Percentiles rank a stretch among this genome's conserved stretches.
These are phyloP conservation scores for Isoperla grammatica DNA, from an alignment of 2,888 invertebrate species.

Conservation along the genomic window DNA sequence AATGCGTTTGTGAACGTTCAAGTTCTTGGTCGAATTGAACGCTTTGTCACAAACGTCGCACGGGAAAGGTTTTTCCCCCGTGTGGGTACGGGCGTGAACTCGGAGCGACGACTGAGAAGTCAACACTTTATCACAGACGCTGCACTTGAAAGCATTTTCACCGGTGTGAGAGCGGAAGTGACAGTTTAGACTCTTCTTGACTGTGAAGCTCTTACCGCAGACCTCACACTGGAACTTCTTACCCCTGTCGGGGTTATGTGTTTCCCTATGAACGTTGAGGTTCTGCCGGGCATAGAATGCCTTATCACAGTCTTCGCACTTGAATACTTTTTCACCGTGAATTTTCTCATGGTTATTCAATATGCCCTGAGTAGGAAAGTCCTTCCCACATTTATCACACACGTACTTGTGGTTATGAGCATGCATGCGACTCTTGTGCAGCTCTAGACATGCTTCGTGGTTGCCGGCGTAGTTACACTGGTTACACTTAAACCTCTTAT, in stretches of 20 bases:
- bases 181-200: slow-evolving; percentile 34
- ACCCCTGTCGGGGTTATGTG: slow-evolving; percentile 24
- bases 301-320: slow-evolving; percentile 25
- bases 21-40: slow-evolving; percentile 42
- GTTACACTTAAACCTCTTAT: not conserved
- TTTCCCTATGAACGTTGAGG: slow-evolving; percentile 21
- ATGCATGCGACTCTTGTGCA: slow-evolving; percentile 6
- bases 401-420: not conserved
- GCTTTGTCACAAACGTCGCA: slow-evolving; percentile 20
- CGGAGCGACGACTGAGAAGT: slow-evolving; percentile 47
- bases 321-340: slow-evolving; percentile 25
- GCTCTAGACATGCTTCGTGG: not conserved
- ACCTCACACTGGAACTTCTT: slow-evolving; percentile 27
- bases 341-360: slow-evolving; percentile 19
- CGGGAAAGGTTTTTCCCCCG: slow-evolving; percentile 33
- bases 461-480: not conserved
- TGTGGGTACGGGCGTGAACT: slow-evolving; percentile 46
- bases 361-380: not conserved
- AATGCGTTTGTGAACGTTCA: slow-evolving; percentile 41
- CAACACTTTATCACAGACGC: slow-evolving; percentile 48
- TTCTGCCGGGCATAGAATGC: slow-evolving; percentile 24
- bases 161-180: slow-evolving; percentile 52
- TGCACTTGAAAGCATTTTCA: slow-evolving; percentile 47
- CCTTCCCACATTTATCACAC: slow-evolving; percentile 4
- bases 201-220: slow-evolving; percentile 25